phyloP scores from a whole-genome alignment of 2,113 vertebrate species.

The Maccullochella peelii region DNA sequence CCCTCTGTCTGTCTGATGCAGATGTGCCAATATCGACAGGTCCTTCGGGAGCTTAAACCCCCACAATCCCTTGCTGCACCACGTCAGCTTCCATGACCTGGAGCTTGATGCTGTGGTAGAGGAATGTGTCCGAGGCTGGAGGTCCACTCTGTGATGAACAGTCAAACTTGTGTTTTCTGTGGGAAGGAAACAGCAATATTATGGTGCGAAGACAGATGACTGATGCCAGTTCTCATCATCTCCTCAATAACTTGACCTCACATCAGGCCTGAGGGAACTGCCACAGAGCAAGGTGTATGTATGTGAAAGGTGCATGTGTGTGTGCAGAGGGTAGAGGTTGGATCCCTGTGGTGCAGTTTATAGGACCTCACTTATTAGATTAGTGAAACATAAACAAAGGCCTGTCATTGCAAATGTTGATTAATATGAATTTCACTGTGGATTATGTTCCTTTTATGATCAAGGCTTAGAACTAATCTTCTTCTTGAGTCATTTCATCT shows the following conservation, averaged over 20 bases:
- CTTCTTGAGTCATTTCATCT: neutral
- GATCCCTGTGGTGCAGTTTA: conserved; percentile 52
- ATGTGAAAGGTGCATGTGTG: conserved; percentile 16
- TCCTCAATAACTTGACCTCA: conserved; percentile 74
- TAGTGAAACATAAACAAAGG: conserved; percentile 42
- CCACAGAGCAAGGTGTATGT: conserved; percentile 41
- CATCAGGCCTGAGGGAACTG: conserved; percentile 73
- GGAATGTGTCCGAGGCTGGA: conserved; percentile 42
- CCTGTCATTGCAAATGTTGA: conserved; percentile 35
- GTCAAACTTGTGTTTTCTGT: conserved; percentile 43
- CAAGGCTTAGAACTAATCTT: conserved; percentile 5
- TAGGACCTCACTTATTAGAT: conserved; percentile 59
- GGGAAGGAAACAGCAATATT: conserved; percentile 70
- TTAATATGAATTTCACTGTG: neutral
- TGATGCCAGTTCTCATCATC: conserved; percentile 81
- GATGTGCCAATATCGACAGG: conserved; percentile 46
- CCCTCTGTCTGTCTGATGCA: conserved; percentile 31
- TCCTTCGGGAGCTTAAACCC: conserved; percentile 25
- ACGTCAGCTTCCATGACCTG: conserved; percentile 27
- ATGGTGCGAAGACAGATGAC: conserved; percentile 80
- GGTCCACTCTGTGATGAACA: conserved; percentile 33
- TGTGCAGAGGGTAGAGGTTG: conserved; percentile 32
- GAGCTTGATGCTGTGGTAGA: conserved; percentile 12
- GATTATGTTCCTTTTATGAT: conserved; percentile 19
- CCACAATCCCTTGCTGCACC: neutral